Conservation (phyloP, 2,888 invertebrate species). For the Dryadula phaetusa region DNA sequence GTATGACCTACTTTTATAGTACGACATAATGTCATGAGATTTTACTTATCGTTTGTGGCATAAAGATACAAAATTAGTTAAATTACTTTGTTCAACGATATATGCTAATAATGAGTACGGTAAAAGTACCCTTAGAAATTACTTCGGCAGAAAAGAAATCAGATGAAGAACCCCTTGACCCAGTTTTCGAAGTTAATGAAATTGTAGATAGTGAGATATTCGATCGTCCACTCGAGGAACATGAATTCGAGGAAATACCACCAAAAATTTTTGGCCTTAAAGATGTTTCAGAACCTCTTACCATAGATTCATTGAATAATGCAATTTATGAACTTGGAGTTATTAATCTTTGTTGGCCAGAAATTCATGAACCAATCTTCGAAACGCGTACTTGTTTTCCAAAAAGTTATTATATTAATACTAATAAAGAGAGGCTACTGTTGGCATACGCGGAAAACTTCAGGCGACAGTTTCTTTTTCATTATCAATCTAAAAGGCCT, state of each 20-base stretch:
- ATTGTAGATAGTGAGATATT: conserved; percentile 61
- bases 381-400: conserved; percentile 86
- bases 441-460: conserved; percentile 92
- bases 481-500: conserved; percentile 86
- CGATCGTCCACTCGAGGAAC: conserved; percentile 63
- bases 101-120: conserved; percentile 50
- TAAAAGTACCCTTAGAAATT: conserved; percentile 51
- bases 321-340: conserved; percentile 85
- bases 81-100: neutral
- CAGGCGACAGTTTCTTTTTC: conserved; percentile 86
- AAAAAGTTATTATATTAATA: conserved; percentile 86
- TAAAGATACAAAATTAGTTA: neutral
- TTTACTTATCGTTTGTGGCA: neutral
- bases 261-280: conserved; percentile 70
- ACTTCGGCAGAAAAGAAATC: conserved; percentile 56
- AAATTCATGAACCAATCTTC: conserved; percentile 80
- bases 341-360: conserved; percentile 87
- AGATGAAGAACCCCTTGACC: conserved; percentile 62
- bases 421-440: conserved; percentile 88
- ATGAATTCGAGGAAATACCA: conserved; percentile 64
- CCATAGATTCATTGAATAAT: conserved; percentile 81
- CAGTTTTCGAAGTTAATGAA: conserved; percentile 75
- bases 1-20: conserved; percentile 39
- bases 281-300: conserved; percentile 68
- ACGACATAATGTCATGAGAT: conserved; percentile 21